Base-by-base conservation (phyloP, 2,888 invertebrate genomes). In the Drosophila fulvimacula region DNA sequence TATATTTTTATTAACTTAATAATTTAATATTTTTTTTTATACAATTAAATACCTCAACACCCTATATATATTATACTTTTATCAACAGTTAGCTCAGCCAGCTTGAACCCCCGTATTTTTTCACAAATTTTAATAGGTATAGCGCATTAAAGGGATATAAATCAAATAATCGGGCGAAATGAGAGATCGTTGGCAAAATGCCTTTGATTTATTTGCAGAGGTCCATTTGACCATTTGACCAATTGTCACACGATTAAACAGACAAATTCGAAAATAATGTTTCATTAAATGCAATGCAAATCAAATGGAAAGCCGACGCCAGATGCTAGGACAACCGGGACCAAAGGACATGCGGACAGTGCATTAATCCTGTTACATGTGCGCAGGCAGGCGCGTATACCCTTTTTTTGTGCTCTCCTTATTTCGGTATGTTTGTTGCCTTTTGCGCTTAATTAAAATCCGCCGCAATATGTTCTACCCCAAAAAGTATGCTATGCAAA, bases 231-330 rank as follows among this genome's bases (percentile, higher is more conserved):
- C 42, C 56, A 75, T 84, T 88, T 80, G 81, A 77, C 82, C 88
- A 89, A 87, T 87, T 87, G 86, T 89, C 86, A 89, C 89, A 73
- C 89, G 82, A 87, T 87, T 87, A 89, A 87, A 74, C 88, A 85
- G 85, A 88, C 86, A 89, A 85, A 89, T 87, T 87, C 73, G 88
- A 85, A 87, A 85, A 88, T 89, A 88, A 87, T 87, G 88, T 89
- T 81, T 88, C 88, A 89, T 87, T 89, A 87, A 87, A 87, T 81
- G 79, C 86, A 81, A 88, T 82, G 88, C 86, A 88, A 88, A 89
- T 86, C 88, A 88, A 88, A 82, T 76, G 85, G 82, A 88, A 87
- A 82, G 67, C 68, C 70, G 75, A 49, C 65, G 70, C 80, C 87
- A 88, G 69, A 65, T 88, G 87, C 61, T 69, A 53, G 62, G 49